Conservation (phyloP, 2,888 invertebrate genomes). For the Leptogaster cylindrica region DNA sequence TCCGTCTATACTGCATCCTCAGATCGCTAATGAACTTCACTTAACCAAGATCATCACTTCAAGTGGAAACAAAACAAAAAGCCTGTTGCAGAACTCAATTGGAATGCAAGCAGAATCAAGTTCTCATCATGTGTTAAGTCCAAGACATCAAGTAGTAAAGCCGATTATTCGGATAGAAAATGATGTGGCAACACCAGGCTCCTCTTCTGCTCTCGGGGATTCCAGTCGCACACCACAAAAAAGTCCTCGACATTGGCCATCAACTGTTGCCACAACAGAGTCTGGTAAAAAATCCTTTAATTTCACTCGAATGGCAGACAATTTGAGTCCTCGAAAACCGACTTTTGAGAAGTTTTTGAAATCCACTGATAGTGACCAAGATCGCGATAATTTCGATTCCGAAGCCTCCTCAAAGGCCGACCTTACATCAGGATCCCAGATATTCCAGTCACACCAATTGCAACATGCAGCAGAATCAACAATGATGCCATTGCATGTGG, state of each 20-base stretch:
- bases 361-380: slow-evolving; percentile 46
- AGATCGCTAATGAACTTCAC: slow-evolving; percentile 45
- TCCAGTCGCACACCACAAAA: slow-evolving; percentile 11
- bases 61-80: slow-evolving; percentile 55
- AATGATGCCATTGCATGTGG: slow-evolving; percentile 55
- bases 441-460: slow-evolving; percentile 43
- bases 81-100: slow-evolving; percentile 49
- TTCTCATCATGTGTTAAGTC: slow-evolving; percentile 14
- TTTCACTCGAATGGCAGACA: slow-evolving; percentile 60
- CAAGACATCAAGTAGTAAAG: slow-evolving; percentile 21
- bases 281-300: slow-evolving; percentile 57
- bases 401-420: slow-evolving; percentile 53
- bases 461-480: slow-evolving; percentile 8
- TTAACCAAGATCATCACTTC: slow-evolving; percentile 54
- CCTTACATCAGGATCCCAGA: slow-evolving; percentile 49
- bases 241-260: slow-evolving; percentile 32
- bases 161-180: slow-evolving; percentile 37
- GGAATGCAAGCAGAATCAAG: slow-evolving; percentile 3
- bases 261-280: slow-evolving; percentile 4
- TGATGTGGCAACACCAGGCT: slow-evolving; percentile 17
- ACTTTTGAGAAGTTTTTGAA: slow-evolving; percentile 30
- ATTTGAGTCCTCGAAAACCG: slow-evolving; percentile 55
- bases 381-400: slow-evolving; percentile 60
- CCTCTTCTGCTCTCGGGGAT: not conserved
- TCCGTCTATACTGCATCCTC: slow-evolving; percentile 57